Evolutionary conservation across 2,113 vertebrate species (phyloP), one percentile per base, ranked within the genome.

Genomic region (Rhynchomys soricoides): DNA sequence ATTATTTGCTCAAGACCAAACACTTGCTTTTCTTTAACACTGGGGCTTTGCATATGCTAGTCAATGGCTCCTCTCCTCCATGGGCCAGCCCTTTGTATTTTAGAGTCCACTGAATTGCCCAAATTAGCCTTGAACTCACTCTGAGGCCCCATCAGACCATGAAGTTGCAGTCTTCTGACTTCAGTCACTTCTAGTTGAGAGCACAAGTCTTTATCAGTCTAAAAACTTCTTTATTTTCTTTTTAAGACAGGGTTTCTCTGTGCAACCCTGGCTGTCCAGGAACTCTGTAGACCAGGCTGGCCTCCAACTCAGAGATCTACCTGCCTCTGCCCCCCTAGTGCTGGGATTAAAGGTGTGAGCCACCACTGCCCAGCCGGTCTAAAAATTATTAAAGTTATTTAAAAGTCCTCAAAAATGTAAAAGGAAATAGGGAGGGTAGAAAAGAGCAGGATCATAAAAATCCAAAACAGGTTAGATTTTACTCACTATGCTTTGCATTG

Each of bases 351-450:
- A 40, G 17, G 19, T 22, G 19, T 40, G 3, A 10, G 37, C 70
- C 70, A 40, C 19, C n/a, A 73, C 26, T 73, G n/a, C 70, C 70
- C 19, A 40, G 70, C 70, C n/a, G 40, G 13, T 70, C 66, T 91
- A 86, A 93, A 52, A n/a, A 88, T 78, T 90, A 91, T 34, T 89
- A 86, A 24, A 88, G 17, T 7, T 50, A 82, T 82, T 85, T 86
- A 91, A 94, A 97, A 89, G 21, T 91, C 66, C 10, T 94, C 64
- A 73, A 88, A 94, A 91, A 87, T 31, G 91, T 40, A 92, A 95
- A 96, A 93, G 43, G 50, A 83, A 59, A 24, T 73, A 37, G 43
- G 48, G 19, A 86, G 85, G 8, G 11, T n/a, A 66, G 77, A 52
- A 45, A 91, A 93, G 74, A 34, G 16, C 7, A 79, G 93, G 78